phyloP scores from a whole-genome alignment of 2,888 invertebrate genomes.

The Epistrophe grossulariae region DNA sequence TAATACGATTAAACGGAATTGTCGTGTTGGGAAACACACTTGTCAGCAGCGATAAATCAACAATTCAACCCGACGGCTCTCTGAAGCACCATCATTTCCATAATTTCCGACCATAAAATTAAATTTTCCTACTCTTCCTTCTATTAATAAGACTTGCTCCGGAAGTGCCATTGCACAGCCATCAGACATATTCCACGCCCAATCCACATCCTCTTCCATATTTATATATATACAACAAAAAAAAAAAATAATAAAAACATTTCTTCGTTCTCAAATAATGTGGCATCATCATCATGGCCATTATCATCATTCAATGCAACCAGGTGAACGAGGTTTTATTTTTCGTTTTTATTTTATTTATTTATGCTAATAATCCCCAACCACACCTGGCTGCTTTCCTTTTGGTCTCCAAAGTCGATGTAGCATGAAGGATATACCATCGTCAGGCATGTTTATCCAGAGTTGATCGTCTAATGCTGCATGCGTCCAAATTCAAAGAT shows the following conservation, averaged over 20 bases:
- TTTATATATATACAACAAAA: not conserved
- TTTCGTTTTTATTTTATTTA: constrained; percentile 66
- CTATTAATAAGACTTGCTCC: constrained; percentile 48
- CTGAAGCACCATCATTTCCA: constrained; percentile 76
- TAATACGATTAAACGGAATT: constrained; percentile 58
- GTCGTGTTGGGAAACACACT: constrained; percentile 39
- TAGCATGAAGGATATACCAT: constrained; percentile 51
- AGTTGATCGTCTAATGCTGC: constrained; percentile 34
- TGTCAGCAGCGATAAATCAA: constrained; percentile 80
- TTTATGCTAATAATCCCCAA: constrained; percentile 74
- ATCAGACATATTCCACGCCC: constrained; percentile 23
- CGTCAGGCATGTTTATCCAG: constrained; percentile 47
- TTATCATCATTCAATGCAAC: constrained; percentile 67
- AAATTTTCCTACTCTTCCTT: constrained; percentile 63
- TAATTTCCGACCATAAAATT: constrained; percentile 76
- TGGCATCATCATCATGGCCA: constrained; percentile 68
- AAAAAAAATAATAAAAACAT: constrained; percentile 13
- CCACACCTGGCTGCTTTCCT: constrained; percentile 66
- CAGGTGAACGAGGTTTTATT: constrained; percentile 62
- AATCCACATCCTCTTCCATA: not conserved
- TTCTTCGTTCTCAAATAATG: constrained; percentile 55
- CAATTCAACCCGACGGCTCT: constrained; percentile 79
- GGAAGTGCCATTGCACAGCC: constrained; percentile 25
- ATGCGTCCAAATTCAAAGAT: constrained; percentile 56
- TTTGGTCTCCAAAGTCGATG: constrained; percentile 61